These are phyloP conservation scores for Apaloderma vittatum DNA, from an alignment of 2,113 vertebrate species.

Conservation along the genomic window DNA sequence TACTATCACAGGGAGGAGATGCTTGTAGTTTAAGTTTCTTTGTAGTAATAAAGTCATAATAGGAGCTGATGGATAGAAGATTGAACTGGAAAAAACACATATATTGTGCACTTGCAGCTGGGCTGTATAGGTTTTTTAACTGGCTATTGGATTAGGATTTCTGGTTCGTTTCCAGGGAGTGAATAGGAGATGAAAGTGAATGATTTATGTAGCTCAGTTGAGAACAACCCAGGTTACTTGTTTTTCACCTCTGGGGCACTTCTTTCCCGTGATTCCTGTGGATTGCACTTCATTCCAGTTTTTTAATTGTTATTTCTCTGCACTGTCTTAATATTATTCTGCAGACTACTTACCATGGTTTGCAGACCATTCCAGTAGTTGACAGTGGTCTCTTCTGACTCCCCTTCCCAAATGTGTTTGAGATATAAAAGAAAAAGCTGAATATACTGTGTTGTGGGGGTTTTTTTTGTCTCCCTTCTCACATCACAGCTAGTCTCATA, in stretches of 20 bases:
- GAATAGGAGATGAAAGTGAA: neutral
- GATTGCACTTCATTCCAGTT: neutral
- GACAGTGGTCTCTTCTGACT: neutral
- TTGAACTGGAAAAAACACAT: neutral
- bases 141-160: neutral
- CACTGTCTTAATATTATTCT: neutral
- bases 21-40: neutral
- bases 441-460: neutral
- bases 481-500: neutral
- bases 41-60: neutral
- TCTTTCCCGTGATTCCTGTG: neutral
- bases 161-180: neutral
- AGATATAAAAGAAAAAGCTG: neutral
- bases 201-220: neutral
- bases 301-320: neutral
- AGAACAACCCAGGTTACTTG: neutral
- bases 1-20: neutral
- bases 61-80: neutral
- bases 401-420: neutral
- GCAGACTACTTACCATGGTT: neutral
- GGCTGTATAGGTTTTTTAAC: neutral
- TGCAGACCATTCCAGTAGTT: neutral
- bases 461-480: neutral
- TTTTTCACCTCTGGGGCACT: neutral
- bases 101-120: neutral